Percentiles rank a stretch among this genome's conserved stretches.
phyloP scores from a whole-genome alignment of 2,113 vertebrate species.

The Larimichthys polyactis region DNA sequence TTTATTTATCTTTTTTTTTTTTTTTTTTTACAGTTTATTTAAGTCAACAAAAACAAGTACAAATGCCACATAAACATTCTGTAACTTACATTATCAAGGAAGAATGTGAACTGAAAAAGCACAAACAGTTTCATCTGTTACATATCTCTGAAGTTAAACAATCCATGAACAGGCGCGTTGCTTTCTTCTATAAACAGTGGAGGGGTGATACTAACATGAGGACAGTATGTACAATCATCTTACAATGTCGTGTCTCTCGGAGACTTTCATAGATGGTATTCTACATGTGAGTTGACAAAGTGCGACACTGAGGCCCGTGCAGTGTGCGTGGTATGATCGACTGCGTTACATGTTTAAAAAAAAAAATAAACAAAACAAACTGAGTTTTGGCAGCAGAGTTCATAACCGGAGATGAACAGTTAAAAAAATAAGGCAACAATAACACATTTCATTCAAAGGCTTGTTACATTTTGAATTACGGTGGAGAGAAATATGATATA shows the following conservation, averaged over 20 bases:
- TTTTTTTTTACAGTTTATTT: conserved; percentile 83
- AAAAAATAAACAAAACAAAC: background rate
- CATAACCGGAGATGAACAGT: conserved; percentile 47
- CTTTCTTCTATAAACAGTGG: conserved; percentile 57
- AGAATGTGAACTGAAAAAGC: conserved; percentile 72
- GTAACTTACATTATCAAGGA: conserved; percentile 75
- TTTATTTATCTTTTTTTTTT: conserved; percentile 56
- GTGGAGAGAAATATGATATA: conserved; percentile 31
- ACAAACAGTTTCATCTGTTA: conserved; percentile 75
- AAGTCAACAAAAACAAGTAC: conserved; percentile 86
- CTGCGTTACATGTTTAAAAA: conserved; percentile 32
- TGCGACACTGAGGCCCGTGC: conserved; percentile 41
- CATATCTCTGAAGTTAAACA: conserved; percentile 75
- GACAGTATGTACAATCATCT: conserved; percentile 78
- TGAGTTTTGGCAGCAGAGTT: conserved; percentile 70
- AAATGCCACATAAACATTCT: conserved; percentile 83
- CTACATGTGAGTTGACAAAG: conserved; percentile 54
- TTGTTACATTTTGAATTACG: conserved; percentile 46
- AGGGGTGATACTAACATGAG: conserved; percentile 48
- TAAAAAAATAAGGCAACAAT: conserved; percentile 80
- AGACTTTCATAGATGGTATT: conserved; percentile 75
- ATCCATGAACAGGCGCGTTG: conserved; percentile 62
- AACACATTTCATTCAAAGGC: conserved; percentile 68
- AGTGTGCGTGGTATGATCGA: conserved; percentile 53
- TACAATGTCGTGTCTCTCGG: conserved; percentile 75